phyloP scores from a whole-genome alignment of 2,113 vertebrate species.

The Peromyscus californicus region DNA sequence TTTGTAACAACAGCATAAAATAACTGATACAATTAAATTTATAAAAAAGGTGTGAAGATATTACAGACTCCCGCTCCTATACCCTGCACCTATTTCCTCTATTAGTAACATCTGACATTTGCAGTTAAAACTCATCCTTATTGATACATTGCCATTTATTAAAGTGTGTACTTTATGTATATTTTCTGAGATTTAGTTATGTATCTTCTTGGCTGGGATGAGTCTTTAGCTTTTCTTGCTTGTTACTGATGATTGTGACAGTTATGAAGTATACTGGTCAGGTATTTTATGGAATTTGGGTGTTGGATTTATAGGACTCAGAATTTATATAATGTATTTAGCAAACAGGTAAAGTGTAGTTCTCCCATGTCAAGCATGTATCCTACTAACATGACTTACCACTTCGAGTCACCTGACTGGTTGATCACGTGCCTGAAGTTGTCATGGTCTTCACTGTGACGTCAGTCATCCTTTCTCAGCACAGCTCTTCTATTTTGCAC shows the following conservation, averaged over 20 bases:
- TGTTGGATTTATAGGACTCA: not conserved
- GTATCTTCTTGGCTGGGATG: not conserved
- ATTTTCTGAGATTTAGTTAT: not conserved
- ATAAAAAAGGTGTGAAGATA: not conserved
- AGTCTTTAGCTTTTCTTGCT: not conserved
- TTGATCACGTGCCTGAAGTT: not conserved
- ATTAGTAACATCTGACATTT: not conserved
- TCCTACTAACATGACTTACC: not conserved
- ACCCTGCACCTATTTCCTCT: not conserved
- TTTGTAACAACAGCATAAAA: not conserved
- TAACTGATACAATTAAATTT: not conserved
- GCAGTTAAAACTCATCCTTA: not conserved
- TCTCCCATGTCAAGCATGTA: not conserved
- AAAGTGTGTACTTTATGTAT: not conserved
- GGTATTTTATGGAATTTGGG: not conserved
- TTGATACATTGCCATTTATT: not conserved
- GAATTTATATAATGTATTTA: not conserved
- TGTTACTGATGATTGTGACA: not conserved
- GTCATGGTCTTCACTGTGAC: not conserved
- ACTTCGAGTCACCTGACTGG: not conserved
- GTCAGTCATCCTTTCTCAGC: no score
- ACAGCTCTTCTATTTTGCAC: not conserved
- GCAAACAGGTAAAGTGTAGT: not conserved
- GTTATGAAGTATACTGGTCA: not conserved
- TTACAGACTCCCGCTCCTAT: not conserved